Evolutionary conservation across 2,113 vertebrate genomes (phyloP).

Genomic region (Pseudorhombus dupliciocellatus): DNA sequence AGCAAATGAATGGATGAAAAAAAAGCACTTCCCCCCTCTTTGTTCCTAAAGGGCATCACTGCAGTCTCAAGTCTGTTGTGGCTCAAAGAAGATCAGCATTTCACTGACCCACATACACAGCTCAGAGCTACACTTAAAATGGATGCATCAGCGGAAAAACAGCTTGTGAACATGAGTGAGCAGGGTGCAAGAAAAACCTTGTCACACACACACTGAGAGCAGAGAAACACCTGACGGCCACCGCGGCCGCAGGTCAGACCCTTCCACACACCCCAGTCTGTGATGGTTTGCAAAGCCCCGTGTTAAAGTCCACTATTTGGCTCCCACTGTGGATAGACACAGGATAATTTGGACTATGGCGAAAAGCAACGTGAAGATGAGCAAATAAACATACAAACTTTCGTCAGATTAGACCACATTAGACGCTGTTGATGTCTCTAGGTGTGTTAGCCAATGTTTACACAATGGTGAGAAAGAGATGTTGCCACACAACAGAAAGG

Average conservation of each 20-base stretch:
- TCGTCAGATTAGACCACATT: constrained; percentile 93
- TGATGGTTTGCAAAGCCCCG: constrained; percentile 95
- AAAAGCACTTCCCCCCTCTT: constrained; percentile 2
- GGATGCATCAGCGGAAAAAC: constrained; percentile 43
- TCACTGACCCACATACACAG: constrained; percentile 67
- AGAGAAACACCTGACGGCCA: constrained; percentile 7
- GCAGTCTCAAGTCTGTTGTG: constrained; percentile 55
- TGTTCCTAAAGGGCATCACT: constrained; percentile 57
- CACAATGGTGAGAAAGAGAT: constrained; percentile 92
- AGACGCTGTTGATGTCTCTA: constrained; percentile 92
- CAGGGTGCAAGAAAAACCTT: constrained; percentile 27
- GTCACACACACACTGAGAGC: neutral
- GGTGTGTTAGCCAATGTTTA: constrained; percentile 92
- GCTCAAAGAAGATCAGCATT: constrained; percentile 61
- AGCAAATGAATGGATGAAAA: constrained; percentile 49
- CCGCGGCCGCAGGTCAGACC: neutral
- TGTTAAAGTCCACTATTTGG: constrained; percentile 91
- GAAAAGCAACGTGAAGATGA: constrained; percentile 97
- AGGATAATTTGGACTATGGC: constrained; percentile 96
- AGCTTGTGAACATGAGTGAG: constrained; percentile 25
- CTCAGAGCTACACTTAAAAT: constrained; percentile 60
- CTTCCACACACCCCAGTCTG: constrained; percentile 47
- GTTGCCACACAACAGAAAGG: constrained; percentile 91
- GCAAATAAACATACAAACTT: constrained; percentile 92
- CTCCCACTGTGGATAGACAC: constrained; percentile 90